Base-by-base conservation (phyloP, 2,113 vertebrate species). In the Manacus vitellinus region DNA sequence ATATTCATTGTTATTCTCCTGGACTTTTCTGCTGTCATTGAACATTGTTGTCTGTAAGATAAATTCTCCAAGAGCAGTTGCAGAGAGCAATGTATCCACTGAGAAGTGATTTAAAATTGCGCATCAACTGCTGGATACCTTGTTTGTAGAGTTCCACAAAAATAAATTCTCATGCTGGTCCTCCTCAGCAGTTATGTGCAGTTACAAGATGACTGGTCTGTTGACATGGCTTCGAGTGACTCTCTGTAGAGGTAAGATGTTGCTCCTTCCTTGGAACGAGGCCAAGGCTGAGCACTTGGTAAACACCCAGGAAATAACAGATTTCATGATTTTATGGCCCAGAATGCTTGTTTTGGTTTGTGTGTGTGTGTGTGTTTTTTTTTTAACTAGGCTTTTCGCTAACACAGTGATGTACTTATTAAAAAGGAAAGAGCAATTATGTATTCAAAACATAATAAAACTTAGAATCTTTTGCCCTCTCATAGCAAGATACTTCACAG, bases 31-130 rank as follows among this genome's bases (percentile, higher is more conserved):
- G 41, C 73, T 11, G 3, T 95, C 89, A n/a, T 30, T 74, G 61
- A 72, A 75, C 65, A 61, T 81, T 94, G 68, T 80, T 86, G 72
- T 89, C 83, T 71, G 27, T 44, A 89, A 94, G 68, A 94, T 74
- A 95, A 92, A 95, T 95, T 81, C 47, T 84, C 27, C 24, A 55
- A 37, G 74, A 59, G 95, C 52, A 43, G 52, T 94, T 94, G 73
- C 68, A 84, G 59, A 88, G 88, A 86, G 89, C 73, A 84, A 44
- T 91, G 89, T 84, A 84, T 84, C 80, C 44, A 56, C 62, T 44
- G 44, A 85, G 73, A 95, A 95, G 89, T 85, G 91, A 94, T 94
- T 87, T 95, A 95, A 85, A 95, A 87, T 92, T 74, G 80, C 80
- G 81, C n/a, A 91, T 95, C 86, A 85, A 35, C 84, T 94, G 83